Base-by-base conservation (phyloP, 35 echinoderm and acorn worm genomes). In the Strongylocentrotus purpuratus region DNA sequence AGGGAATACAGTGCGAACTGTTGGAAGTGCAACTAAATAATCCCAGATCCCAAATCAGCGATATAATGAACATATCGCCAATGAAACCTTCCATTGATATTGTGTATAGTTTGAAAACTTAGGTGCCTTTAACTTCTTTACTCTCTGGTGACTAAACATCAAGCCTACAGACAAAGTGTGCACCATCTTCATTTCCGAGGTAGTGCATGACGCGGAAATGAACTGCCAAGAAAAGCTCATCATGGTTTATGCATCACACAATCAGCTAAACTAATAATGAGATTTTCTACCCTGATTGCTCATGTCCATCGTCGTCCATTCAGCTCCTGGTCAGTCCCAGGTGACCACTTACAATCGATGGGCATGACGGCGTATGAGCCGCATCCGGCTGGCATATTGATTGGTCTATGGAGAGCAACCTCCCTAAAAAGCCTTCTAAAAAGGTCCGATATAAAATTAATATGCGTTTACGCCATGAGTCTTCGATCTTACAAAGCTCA, bases 291-390 rank as follows among this genome's bases (percentile, higher is more conserved):
- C 22, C 20, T 5, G 65, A 78, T 78, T 78, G 65, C 65, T 78
- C 65, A 78, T 78, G 65, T 78, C 65, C 65, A 78, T n/a, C 65
- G 65, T 78, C 65, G n/a, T n/a, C 65, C 65, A 28, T 78, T 78
- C 7, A 78, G 4, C 65, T 78, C 25, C n/a, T 78, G 65, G 65
- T 78, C 65, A 78, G 65, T 78, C 65, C 65, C 65, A 7, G 20
- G 65, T 78, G 65, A 78, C 65, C 65, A 78, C 65, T 78, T 18
- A 78, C 65, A 78, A 4, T 78, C 65, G 28, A 78, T 78, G 65
- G 65, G 20, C 65, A 78, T 78, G 65, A 78, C 65, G 28, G 25
- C 65, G n/a, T 78, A 8, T n/a, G n/a, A 28, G 4, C 65, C 65
- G 28, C 65, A 78, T 78, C 65, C 65, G 65, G 65, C 25, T 4